Conservation (phyloP, 2,797 vertebrate genomes). For the Zalophus californianus region DNA sequence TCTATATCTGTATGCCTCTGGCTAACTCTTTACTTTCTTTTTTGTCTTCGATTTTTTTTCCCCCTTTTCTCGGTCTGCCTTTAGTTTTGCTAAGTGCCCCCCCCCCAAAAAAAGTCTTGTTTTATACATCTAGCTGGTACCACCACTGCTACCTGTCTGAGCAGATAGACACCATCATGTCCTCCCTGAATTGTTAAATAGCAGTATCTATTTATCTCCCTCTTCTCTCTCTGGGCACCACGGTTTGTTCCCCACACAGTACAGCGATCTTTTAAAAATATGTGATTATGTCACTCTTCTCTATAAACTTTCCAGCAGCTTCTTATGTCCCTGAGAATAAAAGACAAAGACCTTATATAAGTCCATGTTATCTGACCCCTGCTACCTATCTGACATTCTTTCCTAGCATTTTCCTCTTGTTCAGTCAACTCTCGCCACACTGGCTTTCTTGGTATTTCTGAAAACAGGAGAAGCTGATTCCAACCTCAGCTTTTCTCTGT, state of each 20-base stretch:
- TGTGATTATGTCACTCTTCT: not conserved
- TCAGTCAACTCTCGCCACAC: not conserved
- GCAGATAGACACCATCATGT: not conserved
- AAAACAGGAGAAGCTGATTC: not conserved
- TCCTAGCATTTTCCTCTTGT: not conserved
- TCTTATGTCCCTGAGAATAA: not conserved
- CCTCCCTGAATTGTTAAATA: not conserved
- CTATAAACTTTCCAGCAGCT: not conserved
- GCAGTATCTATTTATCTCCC: not conserved
- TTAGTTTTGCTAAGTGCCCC: slow-evolving; percentile 40
- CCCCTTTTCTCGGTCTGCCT: not conserved
- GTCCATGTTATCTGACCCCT: not conserved
- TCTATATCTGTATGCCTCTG: slow-evolving; percentile 57
- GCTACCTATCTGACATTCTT: not conserved
- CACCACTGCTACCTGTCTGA: not conserved
- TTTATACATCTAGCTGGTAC: not conserved
- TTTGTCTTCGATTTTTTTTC: not conserved
- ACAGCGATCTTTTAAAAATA: not conserved
- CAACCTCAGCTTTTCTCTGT: not conserved
- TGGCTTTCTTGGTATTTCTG: slow-evolving; percentile 2
- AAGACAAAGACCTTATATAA: not conserved
- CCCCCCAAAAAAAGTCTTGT: not conserved
- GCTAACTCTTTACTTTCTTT: slow-evolving; percentile 46
- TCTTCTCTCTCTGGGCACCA: not conserved
- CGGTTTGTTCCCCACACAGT: not conserved